Evolutionary conservation across 2,113 vertebrate genomes (phyloP), one percentile per base, ranked within the genome.

Genomic region (Oryzias woworae): DNA sequence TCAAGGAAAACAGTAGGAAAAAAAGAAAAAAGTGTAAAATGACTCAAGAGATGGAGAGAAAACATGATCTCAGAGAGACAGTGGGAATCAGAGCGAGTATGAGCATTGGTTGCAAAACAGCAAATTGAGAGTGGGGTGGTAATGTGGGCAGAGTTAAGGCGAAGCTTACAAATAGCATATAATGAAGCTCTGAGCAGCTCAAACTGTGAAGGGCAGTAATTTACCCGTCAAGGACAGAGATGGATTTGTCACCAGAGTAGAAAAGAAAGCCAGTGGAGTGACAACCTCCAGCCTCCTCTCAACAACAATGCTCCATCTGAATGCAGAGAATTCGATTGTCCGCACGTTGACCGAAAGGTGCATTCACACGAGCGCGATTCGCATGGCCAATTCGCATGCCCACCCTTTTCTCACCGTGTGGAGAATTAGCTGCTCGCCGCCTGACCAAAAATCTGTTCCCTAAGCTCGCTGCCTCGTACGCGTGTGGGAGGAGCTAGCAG

Each of bases 201-300:
- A 14, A 2, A 66, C 63, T 44, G 54, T 72, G 74, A 75, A 78
- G 71, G 75, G 64, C 71, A 69, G 74, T 70, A 67, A 81, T 84
- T 75, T 67, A 73, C 52, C 60, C 62, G 74, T 73, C 62, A 74
- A 80, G 67, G 58, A 76, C 50, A 56, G 49, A 63, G 56, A 63
- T 20, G 57, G 58, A 75, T 77, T 64, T 71, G 62, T 69, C 69
- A 46, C 43, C 7, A 0, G n/a, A 51, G 69, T 6, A 65, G 28
- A 56, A 42, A 78, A 43, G 64, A 73, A 74, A 47, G 50, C 65
- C 58, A 12, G 2, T 49, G 73, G 52, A 70, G 58, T 10, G 62
- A 70, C 54, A 60, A 31, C 14, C 58, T 57, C 49, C 55, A 52
- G 53, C 54, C 28, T 13, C 3, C 49, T 42, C 23, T 15, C 48